These are phyloP conservation scores for Sebastiscus albofasciatus DNA, from an alignment of 2,797 vertebrate species.

Conservation along the genomic window DNA sequence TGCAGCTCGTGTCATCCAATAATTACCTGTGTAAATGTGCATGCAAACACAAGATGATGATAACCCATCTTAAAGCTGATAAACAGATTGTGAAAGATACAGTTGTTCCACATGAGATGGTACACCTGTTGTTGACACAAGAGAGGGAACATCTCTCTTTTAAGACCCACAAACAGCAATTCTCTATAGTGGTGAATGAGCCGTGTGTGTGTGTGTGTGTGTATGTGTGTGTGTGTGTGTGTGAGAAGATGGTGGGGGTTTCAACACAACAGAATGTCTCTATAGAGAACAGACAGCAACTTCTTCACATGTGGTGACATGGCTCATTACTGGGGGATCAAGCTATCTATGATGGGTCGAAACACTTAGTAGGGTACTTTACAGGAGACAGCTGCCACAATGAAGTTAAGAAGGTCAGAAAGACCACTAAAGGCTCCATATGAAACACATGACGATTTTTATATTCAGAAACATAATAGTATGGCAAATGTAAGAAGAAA, in stretches of 20 bases:
- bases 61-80: not conserved
- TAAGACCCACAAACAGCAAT: not conserved
- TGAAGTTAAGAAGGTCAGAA: constrained; percentile 23
- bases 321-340: constrained; percentile 58
- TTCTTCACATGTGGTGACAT: constrained; percentile 44
- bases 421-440: not conserved
- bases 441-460: not conserved
- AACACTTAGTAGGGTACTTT: constrained; percentile 33
- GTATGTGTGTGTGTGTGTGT: not conserved
- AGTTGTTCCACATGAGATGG: constrained; percentile 14
- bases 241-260: not conserved
- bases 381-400: constrained; percentile 14
- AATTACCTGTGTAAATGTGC: constrained; percentile 30
- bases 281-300: constrained; percentile 31
- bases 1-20: constrained; percentile 16
- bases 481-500: not conserved
- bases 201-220: not conserved
- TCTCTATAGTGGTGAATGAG: constrained; percentile 11
- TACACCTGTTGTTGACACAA: constrained; percentile 12
- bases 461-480: too few relatives aligned
- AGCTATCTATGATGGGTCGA: constrained; percentile 35
- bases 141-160: constrained; percentile 6
- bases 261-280: constrained; percentile 26
- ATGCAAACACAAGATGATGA: not conserved
- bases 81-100: constrained; percentile 15